phyloP scores from a whole-genome alignment of 2,797 vertebrate genomes.

The Anas flavirostris region DNA sequence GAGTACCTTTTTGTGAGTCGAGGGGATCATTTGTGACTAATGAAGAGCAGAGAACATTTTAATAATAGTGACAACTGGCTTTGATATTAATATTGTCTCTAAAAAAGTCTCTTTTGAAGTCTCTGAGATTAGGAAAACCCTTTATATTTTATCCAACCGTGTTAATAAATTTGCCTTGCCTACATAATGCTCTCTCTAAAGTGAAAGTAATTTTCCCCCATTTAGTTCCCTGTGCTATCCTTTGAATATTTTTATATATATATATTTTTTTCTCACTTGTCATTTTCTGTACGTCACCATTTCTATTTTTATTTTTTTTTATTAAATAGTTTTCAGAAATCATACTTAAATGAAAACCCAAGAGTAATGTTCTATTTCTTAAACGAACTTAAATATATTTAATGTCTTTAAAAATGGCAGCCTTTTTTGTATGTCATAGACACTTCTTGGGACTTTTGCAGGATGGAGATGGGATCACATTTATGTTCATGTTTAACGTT shows the following conservation, averaged over 20 bases:
- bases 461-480: neutral
- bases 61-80: conserved; percentile 74
- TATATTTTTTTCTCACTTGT: conserved; percentile 28
- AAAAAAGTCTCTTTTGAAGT: conserved; percentile 73
- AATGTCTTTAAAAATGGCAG: neutral
- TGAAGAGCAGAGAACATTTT: conserved; percentile 68
- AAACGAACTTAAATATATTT: neutral
- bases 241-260: conserved; percentile 22
- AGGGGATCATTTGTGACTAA: conserved; percentile 75
- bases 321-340: conserved; percentile 45
- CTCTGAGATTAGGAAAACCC: conserved; percentile 64
- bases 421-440: neutral
- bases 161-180: conserved; percentile 70
- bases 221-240: conserved; percentile 54
- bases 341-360: conserved; percentile 44
- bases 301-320: conserved; percentile 30
- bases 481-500: neutral
- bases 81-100: conserved; percentile 72
- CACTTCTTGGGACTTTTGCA: neutral
- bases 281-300: conserved; percentile 41
- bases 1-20: conserved; percentile 69
- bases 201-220: conserved; percentile 51
- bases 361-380: conserved; percentile 26
- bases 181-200: conserved; percentile 59
- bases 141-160: conserved; percentile 68